A percentile compares a stretch with the other conserved stretches of the same genome.
These are phyloP conservation scores for Lepidocyrtinus sp. DNA, from an alignment of 2,888 invertebrate species.

Conservation along the genomic window DNA sequence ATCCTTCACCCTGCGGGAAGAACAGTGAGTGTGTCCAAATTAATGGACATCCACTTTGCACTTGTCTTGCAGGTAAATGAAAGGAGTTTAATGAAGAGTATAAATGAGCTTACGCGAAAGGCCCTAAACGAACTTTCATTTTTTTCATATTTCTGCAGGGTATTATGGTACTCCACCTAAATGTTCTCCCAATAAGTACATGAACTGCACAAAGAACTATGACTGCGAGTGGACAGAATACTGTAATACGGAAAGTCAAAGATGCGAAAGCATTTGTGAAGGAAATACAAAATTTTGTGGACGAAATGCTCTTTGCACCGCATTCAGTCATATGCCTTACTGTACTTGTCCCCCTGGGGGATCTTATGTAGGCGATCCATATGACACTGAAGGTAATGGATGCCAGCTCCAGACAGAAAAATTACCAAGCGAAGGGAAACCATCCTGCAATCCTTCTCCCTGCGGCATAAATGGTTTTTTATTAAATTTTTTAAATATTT, in stretches of 20 bases:
- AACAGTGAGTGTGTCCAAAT: conserved; percentile 57
- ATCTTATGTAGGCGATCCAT: conserved; percentile 44
- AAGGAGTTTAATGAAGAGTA: too few relatives aligned
- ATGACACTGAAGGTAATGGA: conserved; percentile 33
- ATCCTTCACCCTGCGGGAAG: conserved; percentile 79
- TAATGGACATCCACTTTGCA: conserved; percentile 70
- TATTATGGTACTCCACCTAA: conserved; percentile 69
- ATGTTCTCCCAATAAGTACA: conserved; percentile 66
- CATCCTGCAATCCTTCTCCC: conserved; percentile 38
- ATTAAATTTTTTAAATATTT: too few relatives aligned
- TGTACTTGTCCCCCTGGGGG: conserved; percentile 47
- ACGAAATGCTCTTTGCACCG: conserved; percentile 80
- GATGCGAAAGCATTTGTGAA: conserved; percentile 78
- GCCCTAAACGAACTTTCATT: too few relatives aligned
- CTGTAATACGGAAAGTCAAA: conserved; percentile 78
- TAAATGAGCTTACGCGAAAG: too few relatives aligned
- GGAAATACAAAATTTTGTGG: conserved; percentile 77
- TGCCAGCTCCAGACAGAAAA: conserved; percentile 39
- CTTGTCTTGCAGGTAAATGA: too few relatives aligned
- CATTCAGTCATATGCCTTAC: conserved; percentile 62
- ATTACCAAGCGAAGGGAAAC: conserved; percentile 31
- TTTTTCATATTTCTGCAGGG: too few relatives aligned
- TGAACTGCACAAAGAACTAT: conserved; percentile 72
- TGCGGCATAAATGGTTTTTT: conserved; percentile 42
- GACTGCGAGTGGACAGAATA: conserved; percentile 77